Evolutionary conservation across 2,797 vertebrate genomes (phyloP), one percentile per base, ranked within the genome.

Genomic region (Pteronotus mesoamericanus): DNA sequence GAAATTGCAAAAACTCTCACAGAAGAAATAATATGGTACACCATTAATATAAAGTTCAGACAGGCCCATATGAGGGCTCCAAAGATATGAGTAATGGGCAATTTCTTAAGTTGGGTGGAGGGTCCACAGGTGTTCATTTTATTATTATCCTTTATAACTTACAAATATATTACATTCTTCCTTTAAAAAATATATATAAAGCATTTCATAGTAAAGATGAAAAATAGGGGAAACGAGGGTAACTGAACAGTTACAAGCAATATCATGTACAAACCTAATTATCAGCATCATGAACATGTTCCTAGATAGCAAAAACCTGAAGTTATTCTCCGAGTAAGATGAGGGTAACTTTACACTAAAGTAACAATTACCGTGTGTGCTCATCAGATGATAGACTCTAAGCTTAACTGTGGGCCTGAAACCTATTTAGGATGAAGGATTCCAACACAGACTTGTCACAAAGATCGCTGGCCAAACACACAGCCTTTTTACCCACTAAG

Each of bases 91-190:
- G 51, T 89, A 77, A 96, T 61, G 16, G 61, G 77, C 78, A 93
- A 79, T 79, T 92, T 88, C 77, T 95, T 88, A 85, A 61, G 78
- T 53, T 79, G 34, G 57, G 61, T 72, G 46, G 89, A 16, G 24
- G 75, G 86, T 86, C 71, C 87, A 92, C 94, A 97, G 96, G 94
- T 97, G 95, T 90, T 94, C 88, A 75, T 83, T 97, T 96, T 91
- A 95, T 80, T 94, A 87, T 92, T 94, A 80, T 91, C 46, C 75
- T 96, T 92, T 89, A 93, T 66, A 95, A 95, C 85, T 82, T 85
- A 96, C 55, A 96, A 77, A 93, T 91, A 69, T 74, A 96, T 89
- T 89, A 83, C 32, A 18, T 88, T 83, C 61, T 86, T 92, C 94
- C 92, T 96, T 96, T 57, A 94, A 86, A 95, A 86, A 8, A 59